These are phyloP conservation scores for Pegoplata infirma DNA, from an alignment of 2,888 invertebrate species.

Conservation along the genomic window DNA sequence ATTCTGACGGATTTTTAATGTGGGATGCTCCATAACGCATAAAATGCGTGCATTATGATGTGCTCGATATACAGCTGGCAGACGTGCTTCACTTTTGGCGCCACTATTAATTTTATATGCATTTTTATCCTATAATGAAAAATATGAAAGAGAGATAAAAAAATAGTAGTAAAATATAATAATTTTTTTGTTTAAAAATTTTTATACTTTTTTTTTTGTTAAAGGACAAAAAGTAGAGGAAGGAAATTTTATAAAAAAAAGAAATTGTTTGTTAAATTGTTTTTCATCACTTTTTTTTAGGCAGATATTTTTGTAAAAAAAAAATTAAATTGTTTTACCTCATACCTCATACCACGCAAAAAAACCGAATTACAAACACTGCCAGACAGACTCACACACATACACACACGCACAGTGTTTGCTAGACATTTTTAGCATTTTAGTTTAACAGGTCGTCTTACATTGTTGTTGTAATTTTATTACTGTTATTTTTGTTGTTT, in stretches of 20 bases:
- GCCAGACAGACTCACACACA: neutral
- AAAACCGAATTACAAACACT: neutral
- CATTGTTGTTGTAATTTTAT: slow-evolving; percentile 34
- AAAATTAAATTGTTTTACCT: neutral
- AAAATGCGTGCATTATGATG: slow-evolving; percentile 92
- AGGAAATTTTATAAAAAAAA: neutral
- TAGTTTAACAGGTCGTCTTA: slow-evolving; percentile 51
- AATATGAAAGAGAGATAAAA: slow-evolving; percentile 8
- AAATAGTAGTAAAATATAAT: neutral
- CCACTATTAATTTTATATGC: slow-evolving; percentile 78
- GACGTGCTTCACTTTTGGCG: slow-evolving; percentile 82
- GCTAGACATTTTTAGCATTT: slow-evolving; percentile 52
- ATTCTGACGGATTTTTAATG: slow-evolving; percentile 77
- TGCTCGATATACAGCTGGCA: slow-evolving; percentile 87
- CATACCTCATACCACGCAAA: neutral
- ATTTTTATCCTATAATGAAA: slow-evolving; percentile 73
- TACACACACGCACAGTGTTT: neutral
- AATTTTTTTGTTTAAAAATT: neutral
- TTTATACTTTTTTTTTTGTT: neutral
- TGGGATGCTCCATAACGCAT: slow-evolving; percentile 87
- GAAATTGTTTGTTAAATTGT: slow-evolving; percentile 19
- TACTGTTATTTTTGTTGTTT: slow-evolving; percentile 18
- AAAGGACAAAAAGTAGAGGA: neutral
- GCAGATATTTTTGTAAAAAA: neutral
- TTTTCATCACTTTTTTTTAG: slow-evolving; percentile 2